Percentiles rank a stretch among this genome's conserved stretches.
These are phyloP conservation scores for Daubentonia madagascariensis DNA, from an alignment of 2,113 vertebrate species.

Conservation along the genomic window DNA sequence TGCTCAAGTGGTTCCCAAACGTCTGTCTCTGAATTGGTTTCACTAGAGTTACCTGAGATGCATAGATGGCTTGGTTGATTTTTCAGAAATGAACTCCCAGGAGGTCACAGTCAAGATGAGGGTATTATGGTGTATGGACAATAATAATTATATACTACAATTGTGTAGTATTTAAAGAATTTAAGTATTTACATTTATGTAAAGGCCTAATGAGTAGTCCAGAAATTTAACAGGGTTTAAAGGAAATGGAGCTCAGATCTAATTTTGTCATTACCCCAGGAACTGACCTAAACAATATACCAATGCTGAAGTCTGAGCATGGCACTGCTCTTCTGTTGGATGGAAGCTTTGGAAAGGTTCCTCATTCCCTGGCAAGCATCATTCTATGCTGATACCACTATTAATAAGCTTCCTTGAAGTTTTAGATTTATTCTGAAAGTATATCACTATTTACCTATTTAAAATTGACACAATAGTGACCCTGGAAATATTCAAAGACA, in stretches of 20 bases:
- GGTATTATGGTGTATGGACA: not conserved
- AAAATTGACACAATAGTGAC: not conserved
- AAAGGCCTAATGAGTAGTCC: not conserved
- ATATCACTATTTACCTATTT: not conserved
- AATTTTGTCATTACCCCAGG: not conserved
- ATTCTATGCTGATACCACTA: not conserved
- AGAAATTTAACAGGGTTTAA: not conserved
- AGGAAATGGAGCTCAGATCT: not conserved
- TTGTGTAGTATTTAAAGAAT: not conserved
- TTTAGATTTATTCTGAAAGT: constrained; percentile 16
- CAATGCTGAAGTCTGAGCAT: not conserved
- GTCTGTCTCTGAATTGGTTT: not conserved
- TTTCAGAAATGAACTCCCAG: not conserved
- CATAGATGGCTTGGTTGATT: not conserved
- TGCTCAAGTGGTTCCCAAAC: not conserved
- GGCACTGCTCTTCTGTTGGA: not conserved
- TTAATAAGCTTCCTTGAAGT: not conserved
- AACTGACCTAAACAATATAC: not conserved
- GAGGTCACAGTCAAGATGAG: not conserved
- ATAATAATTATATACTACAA: not conserved
- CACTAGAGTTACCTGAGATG: not conserved
- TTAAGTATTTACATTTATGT: not conserved
- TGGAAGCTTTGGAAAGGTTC: not conserved
- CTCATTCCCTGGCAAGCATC: not conserved
- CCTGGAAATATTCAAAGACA: not conserved